A percentile compares a stretch with the other conserved stretches of the same genome.
phyloP scores from a whole-genome alignment of 2,113 vertebrate species.

The Nannobrachium achirus region DNA sequence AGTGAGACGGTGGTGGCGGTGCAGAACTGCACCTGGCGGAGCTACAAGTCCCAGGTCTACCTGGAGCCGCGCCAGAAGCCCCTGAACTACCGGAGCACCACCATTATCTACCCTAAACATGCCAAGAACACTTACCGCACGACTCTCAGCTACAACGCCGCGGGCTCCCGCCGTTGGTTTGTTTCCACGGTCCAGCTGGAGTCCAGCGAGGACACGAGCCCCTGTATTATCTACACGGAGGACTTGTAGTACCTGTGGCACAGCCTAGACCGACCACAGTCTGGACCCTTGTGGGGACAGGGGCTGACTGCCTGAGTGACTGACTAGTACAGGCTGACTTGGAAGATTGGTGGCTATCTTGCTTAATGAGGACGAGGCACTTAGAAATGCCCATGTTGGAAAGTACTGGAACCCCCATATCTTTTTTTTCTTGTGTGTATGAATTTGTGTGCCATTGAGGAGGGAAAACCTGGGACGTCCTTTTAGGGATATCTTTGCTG shows the following conservation, averaged over 20 bases:
- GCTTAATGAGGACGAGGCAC: constrained; percentile 28
- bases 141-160: constrained; percentile 90
- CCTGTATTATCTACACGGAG: constrained; percentile 80
- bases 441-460: too few species aligned
- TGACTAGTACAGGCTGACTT: neutral
- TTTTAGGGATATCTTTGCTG: constrained; percentile 37
- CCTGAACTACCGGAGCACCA: constrained; percentile 88
- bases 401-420: too few species aligned
- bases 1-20: constrained; percentile 90
- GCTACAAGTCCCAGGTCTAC: constrained; percentile 93
- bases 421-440: too few species aligned
- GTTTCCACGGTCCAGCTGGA: constrained; percentile 91
- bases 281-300: too few species aligned
- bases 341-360: neutral
- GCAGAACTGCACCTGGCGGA: constrained; percentile 92
- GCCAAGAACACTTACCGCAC: constrained; percentile 93
- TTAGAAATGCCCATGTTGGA: constrained; percentile 25
- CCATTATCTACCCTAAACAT: constrained; percentile 94
- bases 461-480: too few species aligned
- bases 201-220: constrained; percentile 80
- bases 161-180: constrained; percentile 85
- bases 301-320: too few species aligned
- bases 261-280: too few species aligned
- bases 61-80: constrained; percentile 92
- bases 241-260: constrained; percentile 83